Evolutionary conservation across 2,888 invertebrate species (phyloP).

Genomic region (Ecdyonurus torrentis): DNA sequence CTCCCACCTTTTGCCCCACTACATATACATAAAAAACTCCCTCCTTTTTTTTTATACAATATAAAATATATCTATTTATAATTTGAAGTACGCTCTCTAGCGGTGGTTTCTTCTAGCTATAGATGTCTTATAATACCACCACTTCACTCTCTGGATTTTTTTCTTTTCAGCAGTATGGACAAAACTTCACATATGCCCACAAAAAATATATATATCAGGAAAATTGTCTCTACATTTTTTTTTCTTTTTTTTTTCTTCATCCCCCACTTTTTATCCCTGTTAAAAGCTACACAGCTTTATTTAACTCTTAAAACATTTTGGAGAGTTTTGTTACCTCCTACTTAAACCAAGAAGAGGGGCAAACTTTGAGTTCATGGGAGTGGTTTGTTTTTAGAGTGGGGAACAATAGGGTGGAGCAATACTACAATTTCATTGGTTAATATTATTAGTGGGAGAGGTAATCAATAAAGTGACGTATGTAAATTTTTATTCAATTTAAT

Average conservation of each 20-base stretch:
- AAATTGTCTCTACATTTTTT: not conserved
- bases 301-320: not conserved
- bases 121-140: not conserved
- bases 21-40: not conserved
- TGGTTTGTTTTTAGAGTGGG: not conserved
- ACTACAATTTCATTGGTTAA: not conserved
- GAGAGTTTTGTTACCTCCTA: not conserved
- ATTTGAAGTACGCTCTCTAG: not conserved
- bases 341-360: not conserved
- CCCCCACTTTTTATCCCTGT: not conserved
- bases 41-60: not conserved
- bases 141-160: not conserved
- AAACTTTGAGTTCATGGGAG: not conserved
- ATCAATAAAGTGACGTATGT: slow-evolving; percentile 1
- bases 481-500: not conserved
- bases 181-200: not conserved
- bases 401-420: not conserved
- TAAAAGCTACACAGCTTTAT: not conserved
- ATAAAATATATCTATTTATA: too few relatives aligned
- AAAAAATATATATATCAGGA: not conserved
- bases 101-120: not conserved
- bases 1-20: not conserved
- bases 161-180: not conserved
- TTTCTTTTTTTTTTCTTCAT: not conserved
- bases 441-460: not conserved